Conservation (phyloP, 2,888 invertebrate species). For the Drosophila siamana region DNA sequence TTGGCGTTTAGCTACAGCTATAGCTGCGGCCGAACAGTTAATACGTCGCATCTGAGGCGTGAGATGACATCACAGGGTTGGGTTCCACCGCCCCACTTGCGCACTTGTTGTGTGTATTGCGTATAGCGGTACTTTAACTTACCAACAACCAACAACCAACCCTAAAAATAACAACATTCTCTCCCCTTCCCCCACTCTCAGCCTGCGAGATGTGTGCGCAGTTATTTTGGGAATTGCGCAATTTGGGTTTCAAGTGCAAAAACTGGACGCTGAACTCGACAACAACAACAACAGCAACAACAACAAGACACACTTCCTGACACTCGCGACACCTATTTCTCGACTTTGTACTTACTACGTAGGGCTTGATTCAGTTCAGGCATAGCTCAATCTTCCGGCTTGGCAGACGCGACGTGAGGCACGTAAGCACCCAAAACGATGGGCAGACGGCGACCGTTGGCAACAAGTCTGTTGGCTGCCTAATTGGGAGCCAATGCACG, state of each 20-base stretch:
- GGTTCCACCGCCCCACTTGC: slow-evolving; percentile 63
- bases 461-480: slow-evolving; percentile 18
- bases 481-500: slow-evolving; percentile 52
- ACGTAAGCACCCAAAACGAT: slow-evolving; percentile 46
- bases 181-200: too few relatives aligned
- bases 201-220: slow-evolving; percentile 44
- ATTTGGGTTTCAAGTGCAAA: slow-evolving; percentile 80
- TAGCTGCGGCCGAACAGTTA: slow-evolving; percentile 27
- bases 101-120: slow-evolving; percentile 52
- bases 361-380: slow-evolving; percentile 16
- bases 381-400: slow-evolving; percentile 47
- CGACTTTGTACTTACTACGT: not conserved
- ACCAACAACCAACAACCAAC: slow-evolving; percentile 9
- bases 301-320: slow-evolving; percentile 43
- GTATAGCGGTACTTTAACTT: slow-evolving; percentile 68
- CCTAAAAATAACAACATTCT: slow-evolving; percentile 47
- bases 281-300: too few relatives aligned
- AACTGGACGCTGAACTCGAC: slow-evolving; percentile 67
- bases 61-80: slow-evolving; percentile 56
- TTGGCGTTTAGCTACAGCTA: slow-evolving; percentile 18
- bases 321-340: slow-evolving; percentile 29
- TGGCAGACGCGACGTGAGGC: slow-evolving; percentile 44
- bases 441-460: slow-evolving; percentile 7
- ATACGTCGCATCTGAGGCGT: slow-evolving; percentile 5
- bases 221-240: slow-evolving; percentile 73